Base-by-base conservation (phyloP, 2,888 invertebrate species). In the Neoscelio sp. region DNA sequence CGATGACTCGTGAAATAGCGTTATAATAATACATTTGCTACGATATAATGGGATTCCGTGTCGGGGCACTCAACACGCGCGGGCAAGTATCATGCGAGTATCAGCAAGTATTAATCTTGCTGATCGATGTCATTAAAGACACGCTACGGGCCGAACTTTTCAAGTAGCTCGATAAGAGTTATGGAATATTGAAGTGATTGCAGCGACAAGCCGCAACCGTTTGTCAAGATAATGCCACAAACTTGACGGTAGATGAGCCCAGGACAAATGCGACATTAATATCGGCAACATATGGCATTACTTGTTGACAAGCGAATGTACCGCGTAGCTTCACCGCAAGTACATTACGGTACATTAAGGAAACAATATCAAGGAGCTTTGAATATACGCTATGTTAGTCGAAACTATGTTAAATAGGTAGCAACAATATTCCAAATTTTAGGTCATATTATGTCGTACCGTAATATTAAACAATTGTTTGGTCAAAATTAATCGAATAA, bases 261-360 rank as follows among this genome's bases (percentile, higher is more conserved):
- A 46, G 54, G 62, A 78, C 71, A 68, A 78, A 78, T 68, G 73
- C 67, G 54, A 74, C 67, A 65, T 78, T 78, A 78, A 78, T 78
- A 78, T 78, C 50, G 42, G 70, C 64, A 52, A 58, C 78, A 70
- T 68, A 74, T 79, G 78, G 78, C 64, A 75, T 58, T 65, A 60
- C 74, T 74, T 79, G 78, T 79, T 75, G 74, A 79, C 78, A 74
- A 70, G 70, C 74, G 33, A 74, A 75, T 68, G 78, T 50, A 54
- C 67, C 73, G 38, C 35, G 46, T 48, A 50, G 58, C 50, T n/a
- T 33, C 15, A 26, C 78, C 78, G 50, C 78, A 68, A 74, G 68
- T 74, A 50, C 68, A 74, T 65, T 65, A 65, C 35, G 65, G 17
- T 52, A 15, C 74, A 68, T 70, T 70, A 65, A 70, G 64, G 68